A percentile compares a stretch with the other conserved stretches of the same genome.
Evolutionary conservation across 1,140 invertebrate species (phyloP).

Genomic region (Rhopalosiphum padi): DNA sequence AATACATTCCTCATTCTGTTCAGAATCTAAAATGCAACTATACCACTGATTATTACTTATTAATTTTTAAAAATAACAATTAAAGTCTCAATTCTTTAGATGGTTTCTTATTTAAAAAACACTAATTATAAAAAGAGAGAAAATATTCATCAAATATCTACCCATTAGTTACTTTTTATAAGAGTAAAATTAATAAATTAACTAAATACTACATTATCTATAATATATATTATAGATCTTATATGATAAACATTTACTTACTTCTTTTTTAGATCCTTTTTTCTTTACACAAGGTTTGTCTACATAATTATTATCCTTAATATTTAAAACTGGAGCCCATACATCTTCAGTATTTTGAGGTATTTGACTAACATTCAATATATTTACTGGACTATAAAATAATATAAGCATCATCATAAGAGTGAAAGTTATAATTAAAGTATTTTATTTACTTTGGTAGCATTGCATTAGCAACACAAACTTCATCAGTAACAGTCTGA

Average conservation of each 20-base stretch:
- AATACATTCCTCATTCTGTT: too few species aligned
- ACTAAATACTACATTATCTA: neutral
- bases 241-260: neutral
- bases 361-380: slow-evolving; percentile 44
- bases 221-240: too few species aligned
- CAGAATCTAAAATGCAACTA: too few species aligned
- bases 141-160: neutral
- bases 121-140: neutral
- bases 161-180: neutral
- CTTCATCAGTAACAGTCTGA: slow-evolving; percentile 32
- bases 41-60: too few species aligned
- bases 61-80: too few species aligned
- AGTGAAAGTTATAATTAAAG: neutral
- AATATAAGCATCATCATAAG: neutral
- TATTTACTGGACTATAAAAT: slow-evolving; percentile 30
- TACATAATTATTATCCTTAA: neutral
- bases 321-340: neutral
- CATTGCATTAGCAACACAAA: slow-evolving; percentile 7
- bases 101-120: too few species aligned
- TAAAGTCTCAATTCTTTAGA: too few species aligned
- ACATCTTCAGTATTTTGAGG: neutral
- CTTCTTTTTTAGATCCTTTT: neutral
- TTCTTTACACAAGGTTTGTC: slow-evolving; percentile 7
- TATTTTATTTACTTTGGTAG: neutral
- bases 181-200: neutral